Conservation (phyloP, 1,140 invertebrate genomes). For the Drosophila subobscura region DNA sequence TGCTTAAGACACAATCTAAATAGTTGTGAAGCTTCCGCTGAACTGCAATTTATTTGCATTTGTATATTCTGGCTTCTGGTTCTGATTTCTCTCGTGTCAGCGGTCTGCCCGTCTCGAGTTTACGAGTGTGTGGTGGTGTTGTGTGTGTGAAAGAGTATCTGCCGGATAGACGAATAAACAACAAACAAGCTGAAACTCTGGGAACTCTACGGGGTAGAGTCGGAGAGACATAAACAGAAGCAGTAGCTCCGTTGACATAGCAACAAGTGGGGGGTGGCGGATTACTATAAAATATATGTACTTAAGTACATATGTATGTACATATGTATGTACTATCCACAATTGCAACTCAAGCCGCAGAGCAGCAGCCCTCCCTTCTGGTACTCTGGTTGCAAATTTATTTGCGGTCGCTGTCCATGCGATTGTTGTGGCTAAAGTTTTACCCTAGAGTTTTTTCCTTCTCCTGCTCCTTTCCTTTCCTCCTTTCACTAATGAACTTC, state of each 20-base stretch:
- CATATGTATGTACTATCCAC: too few species aligned
- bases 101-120: too few species aligned
- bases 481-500: constrained; percentile 71
- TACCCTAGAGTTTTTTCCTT: constrained; percentile 12
- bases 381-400: constrained; percentile 42
- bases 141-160: neutral
- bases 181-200: neutral
- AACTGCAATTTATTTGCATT: too few species aligned
- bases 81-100: too few species aligned
- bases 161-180: constrained; percentile 41
- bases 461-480: constrained; percentile 48
- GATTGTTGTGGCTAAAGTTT: constrained; percentile 39
- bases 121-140: too few species aligned
- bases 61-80: too few species aligned
- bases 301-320: too few species aligned
- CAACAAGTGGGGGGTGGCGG: constrained; percentile 66
- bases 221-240: constrained; percentile 45
- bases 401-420: constrained; percentile 46
- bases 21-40: too few species aligned
- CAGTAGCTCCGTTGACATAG: constrained; percentile 62
- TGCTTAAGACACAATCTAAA: too few species aligned
- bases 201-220: neutral
- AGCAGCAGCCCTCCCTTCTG: neutral
- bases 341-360: too few species aligned
- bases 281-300: neutral